Evolutionary conservation across 2,113 vertebrate genomes (phyloP).

Genomic region (Malurus cyaneus): DNA sequence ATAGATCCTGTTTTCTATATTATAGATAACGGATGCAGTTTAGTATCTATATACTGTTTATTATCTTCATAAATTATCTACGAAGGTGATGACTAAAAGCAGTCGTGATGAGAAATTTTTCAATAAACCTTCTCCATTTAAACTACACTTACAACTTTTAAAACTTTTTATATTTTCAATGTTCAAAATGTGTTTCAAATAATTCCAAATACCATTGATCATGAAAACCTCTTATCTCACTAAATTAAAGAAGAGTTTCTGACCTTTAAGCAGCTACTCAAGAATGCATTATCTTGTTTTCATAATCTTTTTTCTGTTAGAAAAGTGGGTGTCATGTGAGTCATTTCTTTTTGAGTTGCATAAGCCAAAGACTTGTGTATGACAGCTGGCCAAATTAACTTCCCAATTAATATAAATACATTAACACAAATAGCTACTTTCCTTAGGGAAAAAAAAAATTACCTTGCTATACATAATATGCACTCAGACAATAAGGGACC

Average conservation of each 20-base stretch:
- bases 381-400: background rate
- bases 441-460: background rate
- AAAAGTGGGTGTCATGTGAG: constrained; percentile 45
- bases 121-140: background rate
- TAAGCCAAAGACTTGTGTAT: background rate
- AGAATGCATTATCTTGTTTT: constrained; percentile 16
- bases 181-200: background rate
- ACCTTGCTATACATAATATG: background rate
- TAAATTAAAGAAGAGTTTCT: background rate
- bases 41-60: background rate
- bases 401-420: constrained; percentile 8
- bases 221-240: background rate
- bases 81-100: background rate
- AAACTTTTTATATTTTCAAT: background rate
- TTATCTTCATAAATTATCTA: background rate
- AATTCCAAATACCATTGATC: background rate
- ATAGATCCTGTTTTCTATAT: background rate
- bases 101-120: background rate
- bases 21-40: background rate
- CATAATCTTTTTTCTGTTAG: background rate
- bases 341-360: constrained; percentile 6
- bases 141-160: background rate
- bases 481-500: background rate
- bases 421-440: background rate
- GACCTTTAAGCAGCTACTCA: constrained; percentile 20